A percentile compares a stretch with the other conserved stretches of the same genome.
Evolutionary conservation across 2,797 vertebrate species (phyloP).

Genomic region (Australoheros facetus): DNA sequence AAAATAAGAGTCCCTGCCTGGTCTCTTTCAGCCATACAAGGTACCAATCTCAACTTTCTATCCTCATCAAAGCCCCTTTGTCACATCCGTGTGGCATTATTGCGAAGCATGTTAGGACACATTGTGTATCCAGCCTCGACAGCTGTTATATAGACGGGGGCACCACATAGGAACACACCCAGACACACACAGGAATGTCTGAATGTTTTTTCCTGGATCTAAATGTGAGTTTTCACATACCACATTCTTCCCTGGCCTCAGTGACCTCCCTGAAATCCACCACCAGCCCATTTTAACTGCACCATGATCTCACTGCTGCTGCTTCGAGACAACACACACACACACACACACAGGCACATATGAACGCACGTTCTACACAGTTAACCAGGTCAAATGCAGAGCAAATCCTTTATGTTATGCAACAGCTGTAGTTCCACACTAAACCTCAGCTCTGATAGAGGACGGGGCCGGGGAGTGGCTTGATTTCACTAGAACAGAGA

Average conservation of each 20-base stretch:
- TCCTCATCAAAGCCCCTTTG: not conserved
- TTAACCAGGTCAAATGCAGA: conserved; percentile 49
- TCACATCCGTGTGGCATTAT: conserved; percentile 1
- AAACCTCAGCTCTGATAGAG: not conserved
- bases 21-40: not conserved
- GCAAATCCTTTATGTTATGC: conserved; percentile 51
- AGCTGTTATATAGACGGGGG: conserved; percentile 28
- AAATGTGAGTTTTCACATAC: conserved; percentile 67
- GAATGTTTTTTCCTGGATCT: conserved; percentile 66
- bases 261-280: conserved; percentile 51
- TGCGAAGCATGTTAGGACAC: conserved; percentile 8
- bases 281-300: conserved; percentile 27
- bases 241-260: conserved; percentile 55
- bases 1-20: not conserved
- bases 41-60: not conserved
- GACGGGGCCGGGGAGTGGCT: not conserved
- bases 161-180: conserved; percentile 48
- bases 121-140: conserved; percentile 35
- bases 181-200: conserved; percentile 67
- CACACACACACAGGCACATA: conserved; percentile 1
- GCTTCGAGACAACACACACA: conserved; percentile 2
- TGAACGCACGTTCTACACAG: conserved; percentile 14
- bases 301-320: conserved; percentile 40
- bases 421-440: conserved; percentile 47
- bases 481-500: conserved; percentile 14